Conservation (phyloP, 2,113 vertebrate genomes). For the Phyllopteryx taeniolatus region DNA sequence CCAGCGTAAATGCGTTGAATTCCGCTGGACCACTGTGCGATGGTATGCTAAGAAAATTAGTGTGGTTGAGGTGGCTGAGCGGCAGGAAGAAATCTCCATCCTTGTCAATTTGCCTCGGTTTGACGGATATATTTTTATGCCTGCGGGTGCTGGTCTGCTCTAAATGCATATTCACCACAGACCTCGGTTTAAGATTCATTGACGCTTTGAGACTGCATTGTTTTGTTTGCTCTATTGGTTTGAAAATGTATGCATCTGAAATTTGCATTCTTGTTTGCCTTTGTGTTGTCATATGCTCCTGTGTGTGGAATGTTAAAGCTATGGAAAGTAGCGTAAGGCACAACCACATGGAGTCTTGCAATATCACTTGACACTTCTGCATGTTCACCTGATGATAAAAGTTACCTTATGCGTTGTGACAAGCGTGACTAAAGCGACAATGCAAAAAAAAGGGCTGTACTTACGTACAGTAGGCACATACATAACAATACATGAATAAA, state of each 20-base stretch:
- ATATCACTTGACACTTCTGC: slow-evolving; percentile 24
- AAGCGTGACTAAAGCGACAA: slow-evolving; percentile 13
- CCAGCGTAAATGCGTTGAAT: background rate
- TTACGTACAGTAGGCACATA: slow-evolving; percentile 9
- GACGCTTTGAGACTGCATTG: slow-evolving; percentile 15
- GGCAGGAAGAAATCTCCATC: slow-evolving; percentile 12
- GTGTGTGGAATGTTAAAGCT: slow-evolving; percentile 9
- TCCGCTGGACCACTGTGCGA: background rate
- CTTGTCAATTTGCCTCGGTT: slow-evolving; percentile 14
- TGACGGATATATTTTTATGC: background rate
- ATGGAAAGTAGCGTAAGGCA: slow-evolving; percentile 6
- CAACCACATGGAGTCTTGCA: slow-evolving; percentile 13
- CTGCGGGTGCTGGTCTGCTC: background rate
- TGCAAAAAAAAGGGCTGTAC: background rate
- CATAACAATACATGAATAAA: slow-evolving; percentile 13
- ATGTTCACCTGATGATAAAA: slow-evolving; percentile 29
- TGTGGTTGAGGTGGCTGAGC: background rate
- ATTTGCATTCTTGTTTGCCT: slow-evolving; percentile 16
- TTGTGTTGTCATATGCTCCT: slow-evolving; percentile 14
- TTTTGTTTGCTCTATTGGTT: slow-evolving; percentile 35
- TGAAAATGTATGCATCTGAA: slow-evolving; percentile 32
- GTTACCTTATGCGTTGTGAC: slow-evolving; percentile 12
- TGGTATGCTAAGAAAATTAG: background rate
- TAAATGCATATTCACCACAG: slow-evolving; percentile 7
- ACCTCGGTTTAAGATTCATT: background rate